These are phyloP conservation scores for Andrena fulva DNA, from an alignment of 2,888 invertebrate species.

Conservation along the genomic window DNA sequence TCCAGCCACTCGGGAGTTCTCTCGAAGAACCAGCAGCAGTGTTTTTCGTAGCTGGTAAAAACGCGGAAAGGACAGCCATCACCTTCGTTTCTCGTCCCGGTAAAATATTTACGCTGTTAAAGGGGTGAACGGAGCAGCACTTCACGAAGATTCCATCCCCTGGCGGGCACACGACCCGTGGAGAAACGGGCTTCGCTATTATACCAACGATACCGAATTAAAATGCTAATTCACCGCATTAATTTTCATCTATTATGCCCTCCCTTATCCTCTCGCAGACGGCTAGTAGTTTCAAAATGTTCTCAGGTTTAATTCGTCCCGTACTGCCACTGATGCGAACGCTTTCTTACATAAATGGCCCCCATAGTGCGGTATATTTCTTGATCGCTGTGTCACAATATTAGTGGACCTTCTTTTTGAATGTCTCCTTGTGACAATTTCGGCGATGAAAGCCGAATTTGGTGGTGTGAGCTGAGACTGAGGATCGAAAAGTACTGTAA, in stretches of 20 bases:
- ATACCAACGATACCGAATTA: conserved; percentile 72
- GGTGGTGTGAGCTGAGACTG: too few relatives aligned
- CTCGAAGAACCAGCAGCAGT: conserved; percentile 30
- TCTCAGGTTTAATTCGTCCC: conserved; percentile 37
- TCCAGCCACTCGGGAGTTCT: conserved; percentile 34
- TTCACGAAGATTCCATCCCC: conserved; percentile 21
- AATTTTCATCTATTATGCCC: conserved; percentile 74
- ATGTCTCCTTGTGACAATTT: too few relatives aligned
- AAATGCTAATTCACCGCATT: conserved; percentile 77
- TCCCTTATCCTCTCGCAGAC: conserved; percentile 32
- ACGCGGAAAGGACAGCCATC: conserved; percentile 50
- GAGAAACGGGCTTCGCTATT: conserved; percentile 58
- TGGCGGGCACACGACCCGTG: conserved; percentile 7
- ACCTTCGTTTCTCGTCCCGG: conserved; percentile 43
- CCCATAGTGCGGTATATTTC: background rate
- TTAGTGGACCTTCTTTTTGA: background rate
- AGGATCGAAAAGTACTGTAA: background rate
- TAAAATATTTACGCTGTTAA: conserved; percentile 67
- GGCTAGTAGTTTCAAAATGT: conserved; percentile 54
- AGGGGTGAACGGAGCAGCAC: conserved; percentile 36
- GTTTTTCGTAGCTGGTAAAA: conserved; percentile 41
- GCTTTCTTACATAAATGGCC: conserved; percentile 15
- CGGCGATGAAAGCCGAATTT: too few relatives aligned
- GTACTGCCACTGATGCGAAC: conserved; percentile 1
- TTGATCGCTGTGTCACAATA: background rate